Evolutionary conservation across 2,797 vertebrate genomes (phyloP).

Genomic region (Sebastes oblongus): DNA sequence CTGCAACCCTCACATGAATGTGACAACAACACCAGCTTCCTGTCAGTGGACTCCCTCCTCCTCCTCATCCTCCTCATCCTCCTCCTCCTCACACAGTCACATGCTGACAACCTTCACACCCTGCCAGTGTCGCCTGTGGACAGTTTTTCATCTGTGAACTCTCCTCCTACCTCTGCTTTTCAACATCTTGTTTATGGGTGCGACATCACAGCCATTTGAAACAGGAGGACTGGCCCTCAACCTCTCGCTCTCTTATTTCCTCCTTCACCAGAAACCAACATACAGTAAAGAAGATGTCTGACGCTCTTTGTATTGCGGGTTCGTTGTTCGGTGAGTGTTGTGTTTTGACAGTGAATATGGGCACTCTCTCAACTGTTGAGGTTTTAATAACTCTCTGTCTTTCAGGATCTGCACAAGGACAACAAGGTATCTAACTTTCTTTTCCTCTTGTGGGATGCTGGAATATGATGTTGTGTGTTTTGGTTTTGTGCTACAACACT

Average conservation of each 20-base stretch:
- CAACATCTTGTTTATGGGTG: constrained; percentile 14
- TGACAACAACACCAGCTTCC: constrained; percentile 38
- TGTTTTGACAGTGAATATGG: neutral
- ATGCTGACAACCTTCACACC: neutral
- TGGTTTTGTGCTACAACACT: neutral
- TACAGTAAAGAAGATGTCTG: constrained; percentile 58
- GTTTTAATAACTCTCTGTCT: constrained; percentile 28
- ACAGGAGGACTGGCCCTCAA: constrained; percentile 6
- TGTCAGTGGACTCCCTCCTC: constrained; percentile 25
- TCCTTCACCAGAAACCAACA: neutral
- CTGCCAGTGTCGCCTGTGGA: neutral
- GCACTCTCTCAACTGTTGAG: neutral
- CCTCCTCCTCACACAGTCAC: constrained; percentile 10
- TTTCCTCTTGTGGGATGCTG: neutral
- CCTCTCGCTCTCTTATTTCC: constrained; percentile 8
- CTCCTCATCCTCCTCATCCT: constrained; percentile 3
- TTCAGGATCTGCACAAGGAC: constrained; percentile 68
- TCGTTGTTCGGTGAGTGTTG: constrained; percentile 76
- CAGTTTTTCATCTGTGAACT: neutral
- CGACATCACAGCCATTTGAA: neutral
- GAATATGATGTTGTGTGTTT: neutral
- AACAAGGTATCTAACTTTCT: constrained; percentile 65
- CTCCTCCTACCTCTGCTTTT: neutral
- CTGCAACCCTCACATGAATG: neutral
- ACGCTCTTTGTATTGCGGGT: constrained; percentile 59